Base-by-base conservation (phyloP, 2,888 invertebrate species). In the Caenorhabditis doughertyi region DNA sequence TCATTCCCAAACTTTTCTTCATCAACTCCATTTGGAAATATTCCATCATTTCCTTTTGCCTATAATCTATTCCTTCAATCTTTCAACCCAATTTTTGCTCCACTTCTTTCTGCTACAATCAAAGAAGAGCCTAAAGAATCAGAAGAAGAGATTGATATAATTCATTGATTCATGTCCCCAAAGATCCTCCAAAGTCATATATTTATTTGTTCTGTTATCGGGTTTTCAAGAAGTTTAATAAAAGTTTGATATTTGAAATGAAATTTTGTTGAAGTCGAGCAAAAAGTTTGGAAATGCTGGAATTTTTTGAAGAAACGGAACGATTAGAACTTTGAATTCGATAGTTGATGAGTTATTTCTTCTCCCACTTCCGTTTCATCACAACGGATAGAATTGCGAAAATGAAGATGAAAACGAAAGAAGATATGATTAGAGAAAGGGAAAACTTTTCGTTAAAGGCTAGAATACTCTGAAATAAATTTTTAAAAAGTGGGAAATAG, bases 71-170 rank as follows among this genome's bases (percentile, higher is more conserved):
- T 64, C 4, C n/a, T 42, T 8, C 60, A 21, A 21, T 23, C 23
- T 35, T 27, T 44, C n/a, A 44, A 27, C 27, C 62, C 44, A 44
- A 1, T 44, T 32, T 9, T n/a, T n/a, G 27, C 49, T 27, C 47
- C 42, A n/a, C 13, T 42, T 60, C 60, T 42, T 51, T 51, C 51
- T 51, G 23, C 0, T 25, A 1, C 13, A 25, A 25, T 25, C 0
- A 13, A 51, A 25, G 25, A 51, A 51, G 16, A 47, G 16, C 47
- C 47, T 7, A 18, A 55, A 29, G 32, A 32, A n/a, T 42, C 42
- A 21, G 60, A 60, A 23, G 60, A 60, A 21, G 42, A 60, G 8
- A 25, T 51, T 25, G 51, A 51, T 51, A n/a, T 51, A 21, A 51
- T 25, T 9, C 25, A 13, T 21, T 23, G 51, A 51, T 25, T 44